Base-by-base conservation (phyloP, 2,888 invertebrate genomes). In the Gibbula magus region DNA sequence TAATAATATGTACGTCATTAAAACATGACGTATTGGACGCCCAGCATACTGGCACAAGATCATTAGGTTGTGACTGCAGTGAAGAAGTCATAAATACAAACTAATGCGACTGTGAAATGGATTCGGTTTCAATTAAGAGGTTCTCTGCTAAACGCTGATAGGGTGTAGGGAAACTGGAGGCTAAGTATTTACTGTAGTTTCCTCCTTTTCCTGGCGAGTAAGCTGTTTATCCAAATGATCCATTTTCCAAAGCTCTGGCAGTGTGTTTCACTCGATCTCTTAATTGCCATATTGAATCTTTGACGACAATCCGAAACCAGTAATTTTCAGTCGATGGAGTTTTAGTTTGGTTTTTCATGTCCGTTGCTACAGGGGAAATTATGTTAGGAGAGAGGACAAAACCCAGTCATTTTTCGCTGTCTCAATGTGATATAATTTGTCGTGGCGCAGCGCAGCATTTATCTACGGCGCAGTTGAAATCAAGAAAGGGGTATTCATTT, bases 251-350 rank as follows among this genome's bases (percentile, higher is more conserved):
- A 61, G 45, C 35, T 45, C 20, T 66, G 16, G 39, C 66, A 32
- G 66, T 16, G 35, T 39, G 61, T 25, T n/a, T 20, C 20, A 61
- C 66, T 45, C 45, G 77, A 51, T 32, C 56, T 66, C n/a, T 66
- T 77, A 77, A 77, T 77, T 77, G 66, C 77, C 66, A 77, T 77
- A 77, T 77, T 77, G 77, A 77, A 52, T 77, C 77, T 39, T 77
- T 77, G 61, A 39, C 77, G 61, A 66, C 77, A 77, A 77, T 66
- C 51, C 66, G 77, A 77, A 77, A 77, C 77, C 77, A 77, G 66
- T 51, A 77, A 77, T 77, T 77, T 77, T 25, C 66, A 25, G 52
- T 66, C 77, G 61, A 18, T 77, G 77, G n/a, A 39, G 77, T 45
- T 77, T 66, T 39, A 39, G 51, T 53, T 54, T 54, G 56, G 18